phyloP scores from a whole-genome alignment of 2,113 vertebrate genomes.

The Trinectes maculatus region DNA sequence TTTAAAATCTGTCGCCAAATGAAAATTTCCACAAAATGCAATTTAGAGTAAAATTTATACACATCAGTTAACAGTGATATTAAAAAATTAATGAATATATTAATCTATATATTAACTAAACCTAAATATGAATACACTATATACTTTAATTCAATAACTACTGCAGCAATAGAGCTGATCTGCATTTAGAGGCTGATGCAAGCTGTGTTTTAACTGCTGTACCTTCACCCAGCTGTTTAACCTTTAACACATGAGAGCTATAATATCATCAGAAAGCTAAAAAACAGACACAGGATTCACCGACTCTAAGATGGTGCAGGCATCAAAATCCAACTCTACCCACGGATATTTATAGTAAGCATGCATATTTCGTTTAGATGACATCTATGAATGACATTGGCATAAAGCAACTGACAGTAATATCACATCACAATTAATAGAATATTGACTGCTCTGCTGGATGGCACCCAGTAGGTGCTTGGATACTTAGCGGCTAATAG shows the following conservation, averaged over 20 bases:
- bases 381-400: conserved; percentile 3
- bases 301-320: background rate
- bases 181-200: too few species aligned
- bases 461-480: conserved; percentile 11
- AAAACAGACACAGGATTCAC: background rate
- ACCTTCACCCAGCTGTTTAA: background rate
- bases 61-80: too few species aligned
- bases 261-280: background rate
- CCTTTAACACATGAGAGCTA: background rate
- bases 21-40: too few species aligned
- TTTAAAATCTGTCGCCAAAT: too few species aligned
- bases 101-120: too few species aligned
- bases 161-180: background rate
- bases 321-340: background rate
- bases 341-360: background rate
- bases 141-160: background rate
- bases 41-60: too few species aligned
- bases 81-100: too few species aligned
- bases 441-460: conserved; percentile 15
- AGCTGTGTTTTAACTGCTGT: background rate
- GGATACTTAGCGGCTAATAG: conserved; percentile 42
- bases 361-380: background rate
- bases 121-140: too few species aligned
- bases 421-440: conserved; percentile 10
- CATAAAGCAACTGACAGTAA: background rate